A percentile compares a stretch with the other conserved stretches of the same genome.
phyloP scores from a whole-genome alignment of 2,113 vertebrate genomes.

The Upupa epops region DNA sequence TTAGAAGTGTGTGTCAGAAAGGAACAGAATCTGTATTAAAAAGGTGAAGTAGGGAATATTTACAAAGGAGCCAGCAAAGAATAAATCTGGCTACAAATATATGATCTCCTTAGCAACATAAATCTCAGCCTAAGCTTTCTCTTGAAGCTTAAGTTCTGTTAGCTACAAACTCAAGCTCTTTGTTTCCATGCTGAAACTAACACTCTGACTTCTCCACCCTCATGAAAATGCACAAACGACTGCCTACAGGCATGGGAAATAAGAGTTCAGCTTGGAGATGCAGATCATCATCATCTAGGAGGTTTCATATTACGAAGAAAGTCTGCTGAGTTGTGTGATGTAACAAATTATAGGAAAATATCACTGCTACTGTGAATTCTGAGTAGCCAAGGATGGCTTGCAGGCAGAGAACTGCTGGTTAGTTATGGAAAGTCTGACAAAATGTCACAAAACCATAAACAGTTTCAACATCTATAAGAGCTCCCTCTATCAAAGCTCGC shows the following conservation, averaged over 20 bases:
- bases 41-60: background rate
- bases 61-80: background rate
- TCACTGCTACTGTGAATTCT: background rate
- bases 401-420: background rate
- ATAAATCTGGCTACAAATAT: background rate
- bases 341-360: background rate
- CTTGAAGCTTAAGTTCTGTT: background rate
- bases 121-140: background rate
- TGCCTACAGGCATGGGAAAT: background rate
- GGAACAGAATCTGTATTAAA: background rate
- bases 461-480: background rate
- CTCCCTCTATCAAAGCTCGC: background rate
- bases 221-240: background rate
- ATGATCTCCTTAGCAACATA: constrained; percentile 11
- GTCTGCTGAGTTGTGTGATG: background rate
- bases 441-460: background rate
- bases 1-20: background rate
- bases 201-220: background rate
- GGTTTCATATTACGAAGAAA: background rate
- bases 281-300: background rate
- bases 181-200: background rate
- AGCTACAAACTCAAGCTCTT: background rate
- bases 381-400: background rate
- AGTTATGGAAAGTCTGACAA: background rate
- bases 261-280: background rate